These are phyloP conservation scores for Campoletis raptor DNA, from an alignment of 2,888 invertebrate species.

Conservation along the genomic window DNA sequence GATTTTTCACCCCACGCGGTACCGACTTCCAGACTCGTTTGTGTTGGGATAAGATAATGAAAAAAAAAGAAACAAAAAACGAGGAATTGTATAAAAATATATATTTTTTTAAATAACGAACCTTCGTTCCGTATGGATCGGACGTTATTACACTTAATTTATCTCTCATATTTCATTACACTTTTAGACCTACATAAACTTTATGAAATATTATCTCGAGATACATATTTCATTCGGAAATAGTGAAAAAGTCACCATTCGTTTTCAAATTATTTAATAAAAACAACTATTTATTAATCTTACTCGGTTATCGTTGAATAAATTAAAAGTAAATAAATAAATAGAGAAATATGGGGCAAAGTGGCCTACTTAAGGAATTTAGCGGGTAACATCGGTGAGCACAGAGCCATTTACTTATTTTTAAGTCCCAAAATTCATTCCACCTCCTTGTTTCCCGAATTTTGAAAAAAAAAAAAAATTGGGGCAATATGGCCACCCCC, in stretches of 20 bases:
- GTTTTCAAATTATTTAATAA: not conserved
- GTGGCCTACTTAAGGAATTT: too few relatives aligned
- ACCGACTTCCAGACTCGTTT: slow-evolving; percentile 28
- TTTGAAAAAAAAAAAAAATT: not conserved
- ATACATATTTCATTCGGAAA: not conserved
- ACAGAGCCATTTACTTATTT: too few relatives aligned
- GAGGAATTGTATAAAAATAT: not conserved
- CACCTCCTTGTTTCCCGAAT: too few relatives aligned
- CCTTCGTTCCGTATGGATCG: slow-evolving; percentile 11
- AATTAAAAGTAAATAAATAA: not conserved
- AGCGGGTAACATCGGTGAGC: too few relatives aligned
- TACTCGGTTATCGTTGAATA: not conserved
- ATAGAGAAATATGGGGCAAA: too few relatives aligned
- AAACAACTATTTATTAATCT: not conserved
- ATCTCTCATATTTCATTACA: slow-evolving; percentile 48
- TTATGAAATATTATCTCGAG: not conserved
- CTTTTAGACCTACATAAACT: slow-evolving; percentile 38
- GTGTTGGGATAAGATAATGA: slow-evolving; percentile 12
- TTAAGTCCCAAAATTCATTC: too few relatives aligned
- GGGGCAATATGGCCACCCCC: too few relatives aligned
- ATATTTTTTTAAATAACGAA: slow-evolving; percentile 3
- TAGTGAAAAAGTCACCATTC: not conserved
- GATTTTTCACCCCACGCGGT: slow-evolving; percentile 57
- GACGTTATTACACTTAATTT: slow-evolving; percentile 43
- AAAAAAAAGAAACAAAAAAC: slow-evolving; percentile 9